Conservation (phyloP, 2,797 vertebrate species). For the Acropternis orthonyx region DNA sequence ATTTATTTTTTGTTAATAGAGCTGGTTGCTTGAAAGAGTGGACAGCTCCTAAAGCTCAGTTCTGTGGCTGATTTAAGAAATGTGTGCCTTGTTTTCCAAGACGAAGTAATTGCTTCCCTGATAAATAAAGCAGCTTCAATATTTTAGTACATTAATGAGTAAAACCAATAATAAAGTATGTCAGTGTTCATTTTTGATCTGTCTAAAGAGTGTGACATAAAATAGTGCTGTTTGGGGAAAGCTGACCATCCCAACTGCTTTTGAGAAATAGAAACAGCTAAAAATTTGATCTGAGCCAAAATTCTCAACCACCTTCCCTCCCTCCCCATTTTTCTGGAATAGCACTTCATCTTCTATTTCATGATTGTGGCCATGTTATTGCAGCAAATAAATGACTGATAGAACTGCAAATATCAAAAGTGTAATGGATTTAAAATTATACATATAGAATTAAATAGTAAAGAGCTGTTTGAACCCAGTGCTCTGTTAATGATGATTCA, state of each 20-base stretch:
- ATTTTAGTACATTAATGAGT: background rate
- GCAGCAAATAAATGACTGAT: background rate
- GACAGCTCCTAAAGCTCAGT: conserved; percentile 12
- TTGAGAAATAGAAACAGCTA: background rate
- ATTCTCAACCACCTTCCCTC: background rate
- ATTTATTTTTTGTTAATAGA: background rate
- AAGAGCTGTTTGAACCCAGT: background rate
- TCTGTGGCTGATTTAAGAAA: conserved; percentile 49
- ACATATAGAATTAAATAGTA: background rate
- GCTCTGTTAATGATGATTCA: background rate
- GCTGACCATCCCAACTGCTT: background rate
- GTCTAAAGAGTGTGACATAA: background rate
- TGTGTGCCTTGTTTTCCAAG: conserved; percentile 43
- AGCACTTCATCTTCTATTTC: background rate
- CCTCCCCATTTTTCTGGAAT: background rate
- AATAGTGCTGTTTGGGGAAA: background rate
- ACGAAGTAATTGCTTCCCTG: conserved; percentile 50
- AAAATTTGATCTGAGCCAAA: background rate
- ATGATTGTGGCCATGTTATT: background rate
- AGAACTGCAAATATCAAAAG: background rate
- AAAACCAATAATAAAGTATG: background rate
- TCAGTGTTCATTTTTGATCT: background rate
- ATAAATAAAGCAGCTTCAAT: background rate
- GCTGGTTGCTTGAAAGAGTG: background rate
- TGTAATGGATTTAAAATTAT: conserved; percentile 8